phyloP scores from a whole-genome alignment of 2,797 vertebrate genomes.

The Mormyrus proboscirostris region DNA sequence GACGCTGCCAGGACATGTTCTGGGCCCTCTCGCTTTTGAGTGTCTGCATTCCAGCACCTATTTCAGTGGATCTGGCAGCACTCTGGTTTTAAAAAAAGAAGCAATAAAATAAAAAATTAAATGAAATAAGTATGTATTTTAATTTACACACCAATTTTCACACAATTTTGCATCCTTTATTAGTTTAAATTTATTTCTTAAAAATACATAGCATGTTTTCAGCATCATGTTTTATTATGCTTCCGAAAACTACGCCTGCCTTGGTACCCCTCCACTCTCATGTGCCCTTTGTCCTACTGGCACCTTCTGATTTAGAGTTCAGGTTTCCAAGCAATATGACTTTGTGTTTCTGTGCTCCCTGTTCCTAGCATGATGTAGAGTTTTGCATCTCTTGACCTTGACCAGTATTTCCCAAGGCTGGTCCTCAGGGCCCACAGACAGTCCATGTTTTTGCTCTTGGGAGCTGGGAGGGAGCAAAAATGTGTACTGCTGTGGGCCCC shows the following conservation, averaged over 20 bases:
- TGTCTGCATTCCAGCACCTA: not conserved
- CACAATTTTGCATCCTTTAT: not conserved
- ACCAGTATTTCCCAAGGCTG: not conserved
- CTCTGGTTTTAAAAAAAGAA: not conserved
- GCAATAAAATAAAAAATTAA: not conserved
- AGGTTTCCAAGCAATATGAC: not conserved
- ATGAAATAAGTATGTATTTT: not conserved
- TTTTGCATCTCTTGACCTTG: not conserved
- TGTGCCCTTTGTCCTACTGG: not conserved
- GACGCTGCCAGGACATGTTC: not conserved
- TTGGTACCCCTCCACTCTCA: not conserved
- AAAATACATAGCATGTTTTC: not conserved
- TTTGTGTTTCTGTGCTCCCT: not conserved
- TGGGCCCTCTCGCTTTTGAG: not conserved
- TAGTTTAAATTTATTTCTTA: not conserved
- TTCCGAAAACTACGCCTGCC: not conserved
- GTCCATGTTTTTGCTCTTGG: not conserved
- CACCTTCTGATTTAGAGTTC: not conserved
- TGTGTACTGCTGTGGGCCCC: not conserved
- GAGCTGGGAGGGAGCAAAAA: not conserved
- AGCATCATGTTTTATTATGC: not conserved
- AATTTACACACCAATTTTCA: not conserved
- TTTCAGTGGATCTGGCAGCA: not conserved
- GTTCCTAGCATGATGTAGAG: not conserved
- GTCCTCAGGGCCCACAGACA: not conserved